Base-by-base conservation (phyloP, 2,888 invertebrate species). In the Tenthredo distinguenda region DNA sequence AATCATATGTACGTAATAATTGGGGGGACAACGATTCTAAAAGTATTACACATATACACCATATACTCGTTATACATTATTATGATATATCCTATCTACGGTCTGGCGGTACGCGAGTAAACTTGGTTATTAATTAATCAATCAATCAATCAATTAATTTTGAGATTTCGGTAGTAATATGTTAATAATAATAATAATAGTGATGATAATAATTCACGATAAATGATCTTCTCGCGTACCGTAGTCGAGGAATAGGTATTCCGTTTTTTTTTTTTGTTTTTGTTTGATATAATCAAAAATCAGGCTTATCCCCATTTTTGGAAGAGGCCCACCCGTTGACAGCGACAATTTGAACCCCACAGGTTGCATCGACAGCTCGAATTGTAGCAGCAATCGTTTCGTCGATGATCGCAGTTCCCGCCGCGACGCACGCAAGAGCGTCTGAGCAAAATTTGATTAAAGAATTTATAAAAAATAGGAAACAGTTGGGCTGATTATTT, bases 271-370 rank as follows among this genome's bases (percentile, higher is more conserved):
- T 68, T 68, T 34, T 21, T 68, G 0, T 68, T 68, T 4, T 58
- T 21, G 58, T 58, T 58, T 21, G 0, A n/a, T 58, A 58, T 62
- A 55, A 55, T 55, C 12, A 55, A 55, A 55, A 55, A 55, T 55
- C 55, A 55, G 21, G 87, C 92, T 95, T 95, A 96, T 93, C 97
- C 97, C 97, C 97, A 97, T 94, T 97, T 97, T 93, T 97, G 97
- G 95, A 98, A 98, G 92, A 98, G 96, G 87, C 98, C 97, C 96
- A 97, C 96, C 90, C 98, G 96, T 94, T 98, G 97, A 94, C 98
- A 98, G 91, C 97, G 96, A 94, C 98, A 98, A 95, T 98, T 98
- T 92, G 97, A 96, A 86, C 98, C 97, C 97, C 97, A 98, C 83
- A 98, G 95, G 94, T 98, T 98, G 95, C 98, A 98, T 87, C 98